phyloP scores from a whole-genome alignment of 2,797 vertebrate genomes.

The Chrosomus eos region DNA sequence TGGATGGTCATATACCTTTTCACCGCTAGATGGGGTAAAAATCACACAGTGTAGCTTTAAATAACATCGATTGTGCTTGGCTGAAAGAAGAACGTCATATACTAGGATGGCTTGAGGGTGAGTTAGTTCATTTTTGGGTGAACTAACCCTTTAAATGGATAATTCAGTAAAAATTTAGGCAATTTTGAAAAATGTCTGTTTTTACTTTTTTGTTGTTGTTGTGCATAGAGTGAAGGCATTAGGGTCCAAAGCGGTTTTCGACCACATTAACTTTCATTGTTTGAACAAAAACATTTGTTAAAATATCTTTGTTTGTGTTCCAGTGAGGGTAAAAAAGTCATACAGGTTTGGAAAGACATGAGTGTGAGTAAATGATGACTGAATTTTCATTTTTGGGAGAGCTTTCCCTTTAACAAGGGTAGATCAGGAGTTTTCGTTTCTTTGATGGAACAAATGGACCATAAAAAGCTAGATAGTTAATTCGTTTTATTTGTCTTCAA shows the following conservation, averaged over 20 bases:
- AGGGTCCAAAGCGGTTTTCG: not conserved
- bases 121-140: no score
- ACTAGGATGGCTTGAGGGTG: no score
- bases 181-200: not conserved
- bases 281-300: not conserved
- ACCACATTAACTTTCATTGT: not conserved
- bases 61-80: no score
- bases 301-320: not conserved
- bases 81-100: no score
- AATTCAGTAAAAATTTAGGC: not conserved
- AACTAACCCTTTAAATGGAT: no score
- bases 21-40: no score
- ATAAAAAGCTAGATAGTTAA: not conserved
- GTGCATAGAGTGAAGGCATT: not conserved
- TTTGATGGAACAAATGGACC: not conserved
- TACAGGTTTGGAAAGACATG: not conserved
- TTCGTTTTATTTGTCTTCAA: not conserved
- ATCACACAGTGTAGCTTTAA: no score
- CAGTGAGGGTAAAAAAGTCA: no score
- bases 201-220: no score
- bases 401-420: not conserved
- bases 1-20: no score
- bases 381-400: not conserved
- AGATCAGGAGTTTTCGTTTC: not conserved
- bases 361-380: not conserved